Base-by-base conservation (phyloP, 2,888 invertebrate species). In the Aporophyla lueneburgensis region DNA sequence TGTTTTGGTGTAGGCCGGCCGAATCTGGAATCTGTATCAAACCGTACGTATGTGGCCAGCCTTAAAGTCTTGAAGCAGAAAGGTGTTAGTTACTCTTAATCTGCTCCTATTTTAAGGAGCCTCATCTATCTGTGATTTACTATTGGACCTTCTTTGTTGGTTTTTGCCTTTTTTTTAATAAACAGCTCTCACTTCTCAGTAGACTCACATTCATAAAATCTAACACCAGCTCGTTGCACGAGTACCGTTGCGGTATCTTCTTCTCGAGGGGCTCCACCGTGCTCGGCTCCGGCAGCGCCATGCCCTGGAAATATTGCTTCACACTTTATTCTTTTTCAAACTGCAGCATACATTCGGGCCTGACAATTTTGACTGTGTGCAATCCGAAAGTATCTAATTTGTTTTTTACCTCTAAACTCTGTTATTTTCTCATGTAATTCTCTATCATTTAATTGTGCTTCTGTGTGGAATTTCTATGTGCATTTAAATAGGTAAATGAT, bases 281-380 rank as follows among this genome's bases (percentile, higher is more conserved):
- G 74, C 98, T 98, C 9, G 99, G 99, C 86, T 99, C 98, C 0
- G 99, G 99, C 87, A 99, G 96, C 68, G 97, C 98, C 91, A 99
- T 98, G 21, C 99, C 99, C 96, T 98, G 97, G 92, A 99, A 98
- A 83, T 27, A 75, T 74, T 56, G 66, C 54, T 68, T 54, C 56
- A 43, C n/a, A 40, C 21, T 72, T 56, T 21, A 67, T 43, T 68
- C 53, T 63, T 80, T 53, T 78, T 54, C 43, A 53, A 72, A 49
- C 54, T 79, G 61, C 27, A 67, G 14, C 14, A n/a, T n/a, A n/a
- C n/a, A 0, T 16, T 54, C 54, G 10, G 53, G 14, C 53, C 40
- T 56, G 27, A 40, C 21, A 62, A 77, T 65, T 43, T 58, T 12
- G n/a, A 58, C 4, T 40, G 24, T 49, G 9, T 33, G 19, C 6